Conservation (phyloP, 2,797 vertebrate species). For the Limnodromus scolopaceus region DNA sequence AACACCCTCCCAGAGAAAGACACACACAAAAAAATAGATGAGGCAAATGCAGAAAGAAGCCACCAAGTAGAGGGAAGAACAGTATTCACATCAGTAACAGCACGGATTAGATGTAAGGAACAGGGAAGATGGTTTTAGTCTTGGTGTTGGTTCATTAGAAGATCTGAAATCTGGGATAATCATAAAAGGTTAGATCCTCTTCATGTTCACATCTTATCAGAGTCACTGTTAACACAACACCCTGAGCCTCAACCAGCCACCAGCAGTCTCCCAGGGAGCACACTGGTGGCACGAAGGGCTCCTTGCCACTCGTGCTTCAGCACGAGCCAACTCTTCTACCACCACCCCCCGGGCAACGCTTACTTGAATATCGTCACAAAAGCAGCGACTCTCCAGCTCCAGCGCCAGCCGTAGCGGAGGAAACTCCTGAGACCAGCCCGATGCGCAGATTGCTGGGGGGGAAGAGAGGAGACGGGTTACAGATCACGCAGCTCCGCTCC, state of each 20-base stretch:
- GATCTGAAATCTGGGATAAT: neutral
- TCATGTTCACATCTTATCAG: fast-evolving
- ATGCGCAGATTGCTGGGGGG: slow-evolving; percentile 85
- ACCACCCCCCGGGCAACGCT: slow-evolving; percentile 11
- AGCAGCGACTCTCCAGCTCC: slow-evolving; percentile 90
- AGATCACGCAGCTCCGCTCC: neutral
- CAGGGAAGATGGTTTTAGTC: neutral
- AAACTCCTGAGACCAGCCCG: slow-evolving; percentile 89
- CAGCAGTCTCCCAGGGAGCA: neutral
- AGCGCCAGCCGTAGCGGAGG: slow-evolving; percentile 92
- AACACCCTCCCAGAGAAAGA: neutral
- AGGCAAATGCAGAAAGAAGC: neutral
- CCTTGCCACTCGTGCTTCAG: neutral
- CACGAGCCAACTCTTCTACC: neutral
- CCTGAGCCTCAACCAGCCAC: neutral
- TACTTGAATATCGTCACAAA: slow-evolving; percentile 93
- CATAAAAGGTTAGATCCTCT: neutral
- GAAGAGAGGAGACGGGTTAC: neutral
- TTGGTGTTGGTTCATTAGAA: neutral
- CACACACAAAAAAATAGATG: fast-evolving
- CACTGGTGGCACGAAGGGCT: neutral
- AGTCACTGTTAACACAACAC: neutral
- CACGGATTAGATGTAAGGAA: neutral
- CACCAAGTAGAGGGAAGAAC: neutral
- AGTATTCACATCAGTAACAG: neutral